Evolutionary conservation across 1,140 invertebrate species (phyloP).

Genomic region (Lamellibrachia luymesi): DNA sequence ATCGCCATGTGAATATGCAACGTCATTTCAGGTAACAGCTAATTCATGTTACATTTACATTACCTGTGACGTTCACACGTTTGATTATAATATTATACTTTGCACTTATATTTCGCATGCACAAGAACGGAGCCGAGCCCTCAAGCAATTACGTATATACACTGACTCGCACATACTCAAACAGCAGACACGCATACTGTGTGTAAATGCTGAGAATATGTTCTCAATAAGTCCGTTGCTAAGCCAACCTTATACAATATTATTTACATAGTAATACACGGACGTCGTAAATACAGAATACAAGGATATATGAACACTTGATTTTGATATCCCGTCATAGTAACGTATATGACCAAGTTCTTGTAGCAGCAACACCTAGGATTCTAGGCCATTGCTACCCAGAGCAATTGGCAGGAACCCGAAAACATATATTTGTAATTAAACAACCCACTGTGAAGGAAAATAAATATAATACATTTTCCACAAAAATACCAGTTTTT

Average conservation of each 20-base stretch:
- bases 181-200: not conserved
- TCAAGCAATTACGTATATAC: not conserved
- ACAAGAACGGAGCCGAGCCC: not conserved
- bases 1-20: not conserved
- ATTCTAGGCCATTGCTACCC: no score
- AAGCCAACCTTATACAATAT: not conserved
- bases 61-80: not conserved
- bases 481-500: no score
- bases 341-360: not conserved
- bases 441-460: no score
- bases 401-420: no score
- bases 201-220: no score
- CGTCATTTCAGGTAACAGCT: not conserved
- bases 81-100: not conserved
- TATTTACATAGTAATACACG: not conserved
- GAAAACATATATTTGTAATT: no score
- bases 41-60: not conserved
- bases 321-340: not conserved
- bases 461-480: no score
- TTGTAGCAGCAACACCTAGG: not conserved
- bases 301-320: not conserved
- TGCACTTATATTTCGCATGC: not conserved
- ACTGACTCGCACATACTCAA: not conserved
- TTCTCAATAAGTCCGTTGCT: no score
- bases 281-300: not conserved